These are phyloP conservation scores for Corythoichthys intestinalis DNA, from an alignment of 2,113 vertebrate species.

Conservation along the genomic window DNA sequence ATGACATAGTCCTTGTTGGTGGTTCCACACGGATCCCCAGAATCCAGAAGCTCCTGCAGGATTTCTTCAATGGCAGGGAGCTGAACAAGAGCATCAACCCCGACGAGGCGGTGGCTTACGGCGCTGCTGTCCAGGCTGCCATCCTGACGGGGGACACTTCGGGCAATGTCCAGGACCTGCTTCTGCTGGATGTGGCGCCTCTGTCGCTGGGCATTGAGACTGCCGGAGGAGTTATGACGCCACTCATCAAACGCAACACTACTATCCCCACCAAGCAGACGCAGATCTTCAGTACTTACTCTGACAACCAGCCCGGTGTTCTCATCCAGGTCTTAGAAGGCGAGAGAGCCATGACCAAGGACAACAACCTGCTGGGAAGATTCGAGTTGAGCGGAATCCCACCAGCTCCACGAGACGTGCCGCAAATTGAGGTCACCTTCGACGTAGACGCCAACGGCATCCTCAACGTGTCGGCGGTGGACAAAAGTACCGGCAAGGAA, in stretches of 20 bases:
- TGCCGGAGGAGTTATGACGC: neutral
- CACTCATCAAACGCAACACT: slow-evolving; percentile 4
- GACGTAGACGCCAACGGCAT: slow-evolving; percentile 1
- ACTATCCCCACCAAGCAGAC: slow-evolving; percentile 2
- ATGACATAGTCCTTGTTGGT: neutral
- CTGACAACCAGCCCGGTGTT: neutral
- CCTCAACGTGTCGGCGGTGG: neutral
- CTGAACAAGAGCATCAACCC: slow-evolving; percentile 2
- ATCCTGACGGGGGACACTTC: neutral
- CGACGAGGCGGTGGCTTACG: neutral
- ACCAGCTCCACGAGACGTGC: neutral
- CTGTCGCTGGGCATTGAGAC: neutral
- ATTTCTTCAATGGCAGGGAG: neutral
- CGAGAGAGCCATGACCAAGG: slow-evolving; percentile 2
- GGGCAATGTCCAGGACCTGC: neutral
- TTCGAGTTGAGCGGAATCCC: neutral
- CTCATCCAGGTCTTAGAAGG: slow-evolving; percentile 1
- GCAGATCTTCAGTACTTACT: neutral
- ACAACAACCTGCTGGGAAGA: neutral
- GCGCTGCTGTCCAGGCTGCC: neutral
- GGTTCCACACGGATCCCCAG: too few species aligned
- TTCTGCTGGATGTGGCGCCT: neutral
- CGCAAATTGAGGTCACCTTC: neutral
- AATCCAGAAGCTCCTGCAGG: too few species aligned
- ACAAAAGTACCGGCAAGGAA: neutral